A percentile compares a stretch with the other conserved stretches of the same genome.
These are phyloP conservation scores for Eilema griseolum DNA, from an alignment of 2,888 invertebrate genomes.

Conservation along the genomic window DNA sequence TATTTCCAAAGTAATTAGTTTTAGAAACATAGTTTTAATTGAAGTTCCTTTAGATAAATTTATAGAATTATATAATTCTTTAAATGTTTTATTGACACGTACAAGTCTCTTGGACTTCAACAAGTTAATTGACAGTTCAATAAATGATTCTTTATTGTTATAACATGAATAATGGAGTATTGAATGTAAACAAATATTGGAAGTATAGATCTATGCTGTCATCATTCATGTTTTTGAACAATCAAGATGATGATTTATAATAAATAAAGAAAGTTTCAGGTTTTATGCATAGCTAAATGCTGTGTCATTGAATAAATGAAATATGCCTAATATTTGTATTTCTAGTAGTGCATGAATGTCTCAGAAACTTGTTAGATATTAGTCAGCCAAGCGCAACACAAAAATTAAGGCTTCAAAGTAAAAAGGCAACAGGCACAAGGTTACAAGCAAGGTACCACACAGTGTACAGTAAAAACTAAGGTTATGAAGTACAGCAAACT, in stretches of 20 bases:
- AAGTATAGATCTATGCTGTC: neutral
- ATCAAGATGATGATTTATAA: neutral
- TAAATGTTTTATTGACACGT: neutral
- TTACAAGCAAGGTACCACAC: conserved; percentile 36
- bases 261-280: neutral
- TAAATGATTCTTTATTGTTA: neutral
- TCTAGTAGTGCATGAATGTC: conserved; percentile 16
- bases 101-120: neutral
- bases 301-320: conserved; percentile 2
- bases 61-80: neutral
- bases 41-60: neutral
- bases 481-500: conserved; percentile 38
- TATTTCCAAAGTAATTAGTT: too few species aligned
- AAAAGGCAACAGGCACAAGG: conserved; percentile 41
- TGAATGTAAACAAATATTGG: neutral
- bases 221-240: neutral
- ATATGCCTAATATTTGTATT: conserved; percentile 1
- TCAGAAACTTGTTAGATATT: conserved; percentile 16
- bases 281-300: conserved; percentile 10
- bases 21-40: too few species aligned
- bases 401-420: conserved; percentile 21
- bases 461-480: conserved; percentile 48
- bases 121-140: neutral
- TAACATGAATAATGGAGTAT: neutral
- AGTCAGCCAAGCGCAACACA: conserved; percentile 17